Conservation (phyloP, 2,888 invertebrate genomes). For the Minunthozetes semirufus region DNA sequence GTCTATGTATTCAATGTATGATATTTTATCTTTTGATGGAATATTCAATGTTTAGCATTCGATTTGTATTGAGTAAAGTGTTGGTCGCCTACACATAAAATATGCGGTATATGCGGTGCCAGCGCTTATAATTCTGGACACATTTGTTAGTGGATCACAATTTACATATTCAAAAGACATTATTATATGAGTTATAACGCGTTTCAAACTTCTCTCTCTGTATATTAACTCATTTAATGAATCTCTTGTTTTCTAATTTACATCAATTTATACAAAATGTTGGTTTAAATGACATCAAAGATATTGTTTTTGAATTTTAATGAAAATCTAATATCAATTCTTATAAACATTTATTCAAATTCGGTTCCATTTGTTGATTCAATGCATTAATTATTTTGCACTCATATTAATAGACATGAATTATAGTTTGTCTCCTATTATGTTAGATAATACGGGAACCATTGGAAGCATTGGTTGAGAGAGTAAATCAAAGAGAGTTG, state of each 20-base stretch:
- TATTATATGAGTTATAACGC: neutral
- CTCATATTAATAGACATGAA: neutral
- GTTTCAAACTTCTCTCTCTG: neutral
- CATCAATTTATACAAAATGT: neutral
- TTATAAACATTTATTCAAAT: neutral
- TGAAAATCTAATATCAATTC: neutral
- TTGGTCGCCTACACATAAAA: neutral
- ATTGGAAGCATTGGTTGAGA: neutral
- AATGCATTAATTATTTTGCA: neutral
- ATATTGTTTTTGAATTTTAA: neutral
- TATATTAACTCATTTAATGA: neutral
- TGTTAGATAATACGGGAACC: neutral
- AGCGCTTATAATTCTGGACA: neutral
- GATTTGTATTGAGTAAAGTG: slow-evolving; percentile 17
- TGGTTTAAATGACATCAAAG: neutral
- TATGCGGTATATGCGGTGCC: neutral
- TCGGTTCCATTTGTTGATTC: neutral
- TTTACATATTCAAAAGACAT: slow-evolving; percentile 15
- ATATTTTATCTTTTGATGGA: neutral
- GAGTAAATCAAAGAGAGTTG: neutral
- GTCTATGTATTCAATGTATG: neutral
- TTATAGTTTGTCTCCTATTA: neutral
- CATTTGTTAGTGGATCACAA: neutral
- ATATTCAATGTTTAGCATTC: slow-evolving; percentile 11
- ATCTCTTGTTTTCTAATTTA: neutral